Evolutionary conservation across 2,888 invertebrate species (phyloP), one percentile per base, ranked within the genome.

Genomic region (Xestobium rufovillosum): DNA sequence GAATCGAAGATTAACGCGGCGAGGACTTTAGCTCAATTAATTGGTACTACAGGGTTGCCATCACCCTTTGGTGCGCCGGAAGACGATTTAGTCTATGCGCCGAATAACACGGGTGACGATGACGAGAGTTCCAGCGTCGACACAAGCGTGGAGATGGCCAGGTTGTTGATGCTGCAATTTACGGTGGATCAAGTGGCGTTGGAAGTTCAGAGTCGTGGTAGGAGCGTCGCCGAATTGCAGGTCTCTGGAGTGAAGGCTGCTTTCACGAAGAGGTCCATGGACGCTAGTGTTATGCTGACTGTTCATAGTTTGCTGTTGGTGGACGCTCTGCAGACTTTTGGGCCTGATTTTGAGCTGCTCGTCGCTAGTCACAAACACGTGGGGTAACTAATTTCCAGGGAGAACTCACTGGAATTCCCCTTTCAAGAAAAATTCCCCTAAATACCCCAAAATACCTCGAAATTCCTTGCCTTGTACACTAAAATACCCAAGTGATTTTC

Each of bases 331-430:
- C 95, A 96, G 68, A 90, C 90, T 10, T 91, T 88, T 65, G 95
- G 96, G 0, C 84, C 85, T 0, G 95, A 96, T 71, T 96, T 92
- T 69, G 95, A 95, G 63, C 70, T 96, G 33, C 72, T 96, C 4
- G 80, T 94, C 10, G 95, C 95, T 15, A 94, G 92, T 61, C 95
- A 96, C 65, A 87, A 87, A 57, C 90, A 92, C 64, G 86, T 95
- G 14, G 86, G 89, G 86, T 85, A 52, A 59, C 67, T 49, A 19
- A 19, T n/a, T n/a, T n/a, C n/a, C n/a, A n/a, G n/a, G n/a, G n/a
- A n/a, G n/a, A n/a, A n/a, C n/a, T n/a, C n/a, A n/a, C n/a, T n/a
- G n/a, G n/a, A n/a, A n/a, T n/a, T n/a, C n/a, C n/a, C n/a, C n/a
- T n/a, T n/a, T n/a, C n/a, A n/a, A n/a, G n/a, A n/a, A n/a, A n/a